Conservation (phyloP, 2,888 invertebrate genomes). For the Brachypalpus laphriformis region DNA sequence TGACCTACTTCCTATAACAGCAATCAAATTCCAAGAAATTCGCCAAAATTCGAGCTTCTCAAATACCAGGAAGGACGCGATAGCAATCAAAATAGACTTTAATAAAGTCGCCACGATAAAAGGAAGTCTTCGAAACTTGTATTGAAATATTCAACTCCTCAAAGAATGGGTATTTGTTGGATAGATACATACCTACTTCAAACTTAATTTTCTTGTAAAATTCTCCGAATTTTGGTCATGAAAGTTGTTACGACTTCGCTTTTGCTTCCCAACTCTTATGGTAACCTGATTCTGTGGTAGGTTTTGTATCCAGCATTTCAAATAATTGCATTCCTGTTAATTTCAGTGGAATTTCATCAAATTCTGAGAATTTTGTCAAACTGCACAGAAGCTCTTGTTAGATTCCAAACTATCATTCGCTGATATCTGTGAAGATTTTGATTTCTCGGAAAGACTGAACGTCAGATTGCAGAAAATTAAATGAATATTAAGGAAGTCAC, state of each 20-base stretch:
- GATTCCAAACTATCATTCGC: neutral
- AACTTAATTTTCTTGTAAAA: neutral
- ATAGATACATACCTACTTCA: neutral
- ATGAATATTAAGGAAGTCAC: no score
- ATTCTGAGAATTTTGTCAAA: neutral
- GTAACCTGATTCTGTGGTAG: neutral
- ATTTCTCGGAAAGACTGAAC: no score
- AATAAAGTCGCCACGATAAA: neutral
- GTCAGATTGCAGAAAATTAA: no score
- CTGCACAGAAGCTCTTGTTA: neutral
- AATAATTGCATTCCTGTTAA: neutral
- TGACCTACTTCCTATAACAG: neutral
- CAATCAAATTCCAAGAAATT: neutral
- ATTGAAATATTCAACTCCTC: neutral
- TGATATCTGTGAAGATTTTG: neutral
- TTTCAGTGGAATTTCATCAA: neutral
- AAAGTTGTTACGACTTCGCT: neutral
- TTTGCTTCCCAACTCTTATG: no score
- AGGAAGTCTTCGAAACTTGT: neutral
- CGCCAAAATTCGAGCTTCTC: neutral
- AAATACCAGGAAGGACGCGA: neutral
- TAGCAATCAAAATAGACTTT: neutral
- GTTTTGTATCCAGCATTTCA: neutral
- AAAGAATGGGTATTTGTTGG: neutral
- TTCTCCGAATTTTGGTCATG: neutral